Conservation (phyloP, 2,888 invertebrate genomes). For the Ormia ochracea region DNA sequence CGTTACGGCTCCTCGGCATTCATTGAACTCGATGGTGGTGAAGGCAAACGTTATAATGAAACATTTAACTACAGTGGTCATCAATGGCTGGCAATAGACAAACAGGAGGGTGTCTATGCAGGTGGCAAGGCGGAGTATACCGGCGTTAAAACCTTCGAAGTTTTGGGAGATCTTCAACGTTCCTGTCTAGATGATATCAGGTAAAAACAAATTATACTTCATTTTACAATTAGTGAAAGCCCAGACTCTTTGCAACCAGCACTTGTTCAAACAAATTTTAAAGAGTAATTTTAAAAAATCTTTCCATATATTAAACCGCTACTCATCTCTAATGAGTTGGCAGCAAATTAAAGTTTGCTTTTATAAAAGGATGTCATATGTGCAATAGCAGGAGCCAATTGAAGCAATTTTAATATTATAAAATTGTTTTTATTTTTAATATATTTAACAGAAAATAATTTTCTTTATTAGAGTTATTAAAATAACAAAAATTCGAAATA, state of each 20-base stretch:
- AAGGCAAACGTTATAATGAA: slow-evolving; percentile 93
- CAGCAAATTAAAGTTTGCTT: no score
- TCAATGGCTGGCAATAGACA: slow-evolving; percentile 93
- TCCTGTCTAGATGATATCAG: slow-evolving; percentile 83
- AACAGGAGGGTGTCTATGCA: slow-evolving; percentile 95
- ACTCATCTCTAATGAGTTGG: no score
- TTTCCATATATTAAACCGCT: no score
- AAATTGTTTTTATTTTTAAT: no score
- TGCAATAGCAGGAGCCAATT: no score
- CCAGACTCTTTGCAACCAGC: background rate
- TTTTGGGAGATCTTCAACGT: slow-evolving; percentile 94
- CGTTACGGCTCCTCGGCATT: slow-evolving; percentile 94
- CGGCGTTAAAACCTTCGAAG: slow-evolving; percentile 93
- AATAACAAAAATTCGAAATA: no score
- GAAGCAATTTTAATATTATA: no score
- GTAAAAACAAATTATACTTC: slow-evolving; percentile 65
- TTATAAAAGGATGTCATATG: no score
- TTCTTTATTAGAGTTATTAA: no score
- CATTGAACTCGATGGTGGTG: slow-evolving; percentile 94
- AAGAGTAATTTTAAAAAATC: no score
- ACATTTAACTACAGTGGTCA: slow-evolving; percentile 92
- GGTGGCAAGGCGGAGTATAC: slow-evolving; percentile 97
- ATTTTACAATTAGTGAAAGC: background rate
- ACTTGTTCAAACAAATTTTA: no score
- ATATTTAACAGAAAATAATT: no score